Conservation (phyloP, 2,113 vertebrate species). For the Lucifuga dentata region DNA sequence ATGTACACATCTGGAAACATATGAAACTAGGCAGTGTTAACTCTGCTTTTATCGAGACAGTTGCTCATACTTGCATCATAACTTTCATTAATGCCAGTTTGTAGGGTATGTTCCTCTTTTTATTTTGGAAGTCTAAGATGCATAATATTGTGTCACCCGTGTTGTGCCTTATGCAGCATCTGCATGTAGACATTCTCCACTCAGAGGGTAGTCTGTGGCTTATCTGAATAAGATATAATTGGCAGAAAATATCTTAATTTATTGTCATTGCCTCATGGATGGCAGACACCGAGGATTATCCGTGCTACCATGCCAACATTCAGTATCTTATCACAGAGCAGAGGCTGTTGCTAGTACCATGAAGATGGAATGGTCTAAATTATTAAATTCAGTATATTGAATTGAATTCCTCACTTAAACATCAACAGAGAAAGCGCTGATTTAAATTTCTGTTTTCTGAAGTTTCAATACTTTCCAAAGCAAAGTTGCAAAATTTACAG, state of each 20-base stretch:
- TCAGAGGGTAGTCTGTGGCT: neutral
- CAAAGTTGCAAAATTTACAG: conserved; percentile 2
- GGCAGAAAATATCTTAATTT: conserved; percentile 8
- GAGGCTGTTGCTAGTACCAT: neutral
- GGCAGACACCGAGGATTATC: conserved; percentile 4
- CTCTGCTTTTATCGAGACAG: neutral
- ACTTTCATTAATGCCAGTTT: conserved; percentile 9
- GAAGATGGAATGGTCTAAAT: neutral
- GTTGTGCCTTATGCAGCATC: conserved; percentile 17
- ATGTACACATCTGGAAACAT: neutral
- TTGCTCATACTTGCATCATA: conserved; percentile 1
- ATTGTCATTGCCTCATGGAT: conserved; percentile 6
- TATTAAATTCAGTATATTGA: neutral
- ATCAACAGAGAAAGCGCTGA: neutral
- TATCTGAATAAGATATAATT: neutral
- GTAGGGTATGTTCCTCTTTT: conserved; percentile 36
- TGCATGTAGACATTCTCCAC: neutral
- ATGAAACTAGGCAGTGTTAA: neutral
- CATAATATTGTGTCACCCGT: neutral
- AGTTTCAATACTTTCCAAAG: neutral
- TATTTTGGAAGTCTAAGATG: no score
- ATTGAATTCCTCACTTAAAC: neutral
- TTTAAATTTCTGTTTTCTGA: neutral
- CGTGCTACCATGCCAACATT: conserved; percentile 36
- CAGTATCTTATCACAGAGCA: neutral